A percentile compares a stretch with the other conserved stretches of the same genome.
phyloP scores from a whole-genome alignment of 2,888 invertebrate species.

The Gibbula magus region DNA sequence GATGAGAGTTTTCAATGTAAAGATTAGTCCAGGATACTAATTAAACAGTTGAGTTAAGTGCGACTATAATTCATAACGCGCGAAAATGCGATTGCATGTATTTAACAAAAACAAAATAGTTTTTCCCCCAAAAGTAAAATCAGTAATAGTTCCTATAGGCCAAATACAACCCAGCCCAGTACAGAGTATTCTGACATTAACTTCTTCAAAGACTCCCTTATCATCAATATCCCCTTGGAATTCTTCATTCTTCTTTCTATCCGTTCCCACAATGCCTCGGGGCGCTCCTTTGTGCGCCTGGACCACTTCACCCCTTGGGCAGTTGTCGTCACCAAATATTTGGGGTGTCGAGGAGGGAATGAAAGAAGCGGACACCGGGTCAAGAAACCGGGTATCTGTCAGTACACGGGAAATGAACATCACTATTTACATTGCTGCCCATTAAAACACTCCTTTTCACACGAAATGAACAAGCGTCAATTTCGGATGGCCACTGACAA shows the following conservation, averaged over 20 bases:
- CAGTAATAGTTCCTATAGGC: too few relatives aligned
- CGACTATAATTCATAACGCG: too few relatives aligned
- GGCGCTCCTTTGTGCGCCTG: neutral
- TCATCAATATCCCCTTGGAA: neutral
- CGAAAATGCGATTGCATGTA: too few relatives aligned
- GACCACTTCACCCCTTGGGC: neutral
- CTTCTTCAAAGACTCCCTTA: neutral
- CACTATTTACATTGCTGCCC: neutral
- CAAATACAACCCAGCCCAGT: too few relatives aligned
- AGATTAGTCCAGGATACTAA: too few relatives aligned
- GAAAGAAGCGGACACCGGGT: neutral
- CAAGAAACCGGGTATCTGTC: neutral
- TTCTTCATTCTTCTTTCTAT: neutral
- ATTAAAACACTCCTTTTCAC: neutral
- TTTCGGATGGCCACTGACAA: neutral
- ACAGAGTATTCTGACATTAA: too few relatives aligned
- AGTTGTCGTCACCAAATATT: neutral
- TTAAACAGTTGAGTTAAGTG: too few relatives aligned
- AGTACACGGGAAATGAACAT: neutral
- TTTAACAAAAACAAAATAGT: too few relatives aligned
- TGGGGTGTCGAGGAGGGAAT: constrained; percentile 4
- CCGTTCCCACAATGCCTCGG: neutral
- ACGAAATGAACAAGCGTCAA: constrained; percentile 3
- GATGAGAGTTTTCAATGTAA: too few relatives aligned
- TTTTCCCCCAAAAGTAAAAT: too few relatives aligned